Conservation (phyloP, 2,113 vertebrate genomes). For the Glaucomys volans region DNA sequence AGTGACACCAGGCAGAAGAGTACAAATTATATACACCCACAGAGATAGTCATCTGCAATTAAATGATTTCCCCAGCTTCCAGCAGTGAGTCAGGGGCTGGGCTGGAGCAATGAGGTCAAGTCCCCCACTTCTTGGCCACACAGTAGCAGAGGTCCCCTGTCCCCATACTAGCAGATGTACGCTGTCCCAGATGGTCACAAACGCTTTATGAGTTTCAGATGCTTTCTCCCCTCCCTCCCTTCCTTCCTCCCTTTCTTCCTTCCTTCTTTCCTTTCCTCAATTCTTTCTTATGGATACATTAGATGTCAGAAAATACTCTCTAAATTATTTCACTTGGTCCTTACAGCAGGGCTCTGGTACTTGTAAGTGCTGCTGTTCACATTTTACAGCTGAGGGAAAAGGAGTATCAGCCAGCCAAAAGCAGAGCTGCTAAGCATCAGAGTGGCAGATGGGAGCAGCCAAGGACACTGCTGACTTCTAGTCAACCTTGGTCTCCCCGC, state of each 20-base stretch:
- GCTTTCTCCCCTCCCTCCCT: too few relatives aligned
- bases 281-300: not conserved
- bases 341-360: not conserved
- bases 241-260: not conserved
- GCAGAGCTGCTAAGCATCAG: not conserved
- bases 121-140: not conserved
- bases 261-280: not conserved
- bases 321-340: not conserved
- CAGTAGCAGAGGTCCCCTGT: not conserved
- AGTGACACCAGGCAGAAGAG: slow-evolving; percentile 4
- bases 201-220: not conserved
- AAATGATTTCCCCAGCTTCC: slow-evolving; percentile 48
- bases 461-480: not conserved
- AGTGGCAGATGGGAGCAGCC: not conserved
- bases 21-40: slow-evolving; percentile 49
- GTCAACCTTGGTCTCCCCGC: not conserved
- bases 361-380: not conserved
- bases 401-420: not conserved
- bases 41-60: slow-evolving; percentile 31
- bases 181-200: not conserved
- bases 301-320: not conserved
- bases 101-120: not conserved
- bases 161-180: not conserved
- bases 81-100: not conserved
- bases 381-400: not conserved